These are phyloP conservation scores for Drosophila formosana DNA, from an alignment of 2,888 invertebrate genomes.

Conservation along the genomic window DNA sequence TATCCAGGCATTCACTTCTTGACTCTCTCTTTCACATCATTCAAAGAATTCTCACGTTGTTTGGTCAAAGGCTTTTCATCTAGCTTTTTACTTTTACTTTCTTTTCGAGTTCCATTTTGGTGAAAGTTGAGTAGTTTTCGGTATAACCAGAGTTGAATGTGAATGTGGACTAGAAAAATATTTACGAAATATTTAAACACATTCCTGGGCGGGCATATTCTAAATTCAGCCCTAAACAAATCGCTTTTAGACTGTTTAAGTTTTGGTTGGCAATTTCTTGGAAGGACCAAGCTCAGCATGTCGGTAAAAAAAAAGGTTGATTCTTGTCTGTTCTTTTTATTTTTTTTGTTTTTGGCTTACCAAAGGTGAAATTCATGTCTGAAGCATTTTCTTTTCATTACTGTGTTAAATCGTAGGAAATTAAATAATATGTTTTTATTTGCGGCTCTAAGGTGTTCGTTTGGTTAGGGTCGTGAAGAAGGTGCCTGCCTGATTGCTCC, in stretches of 20 bases:
- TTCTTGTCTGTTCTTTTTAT: neutral
- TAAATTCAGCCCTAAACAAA: neutral
- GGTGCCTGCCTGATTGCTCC: neutral
- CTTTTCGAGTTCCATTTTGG: constrained; percentile 1
- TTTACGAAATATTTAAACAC: constrained; percentile 4
- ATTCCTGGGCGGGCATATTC: neutral
- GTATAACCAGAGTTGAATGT: neutral
- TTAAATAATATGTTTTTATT: neutral
- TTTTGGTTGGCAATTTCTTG: constrained; percentile 10
- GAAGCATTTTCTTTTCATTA: neutral
- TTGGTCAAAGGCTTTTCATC: constrained; percentile 18
- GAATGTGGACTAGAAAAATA: neutral
- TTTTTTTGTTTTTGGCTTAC: neutral
- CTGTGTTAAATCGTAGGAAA: neutral
- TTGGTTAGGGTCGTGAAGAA: neutral
- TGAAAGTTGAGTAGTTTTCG: neutral
- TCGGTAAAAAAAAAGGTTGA: neutral
- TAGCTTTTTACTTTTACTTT: neutral
- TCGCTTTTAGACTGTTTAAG: constrained; percentile 6
- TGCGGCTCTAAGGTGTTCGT: neutral
- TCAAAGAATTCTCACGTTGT: neutral
- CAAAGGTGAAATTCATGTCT: neutral
- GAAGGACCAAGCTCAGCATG: constrained; percentile 1
- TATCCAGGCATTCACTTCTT: neutral
- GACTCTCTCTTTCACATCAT: neutral